Base-by-base conservation (phyloP, 1,140 invertebrate species). In the Holcopasites calliopsidis region DNA sequence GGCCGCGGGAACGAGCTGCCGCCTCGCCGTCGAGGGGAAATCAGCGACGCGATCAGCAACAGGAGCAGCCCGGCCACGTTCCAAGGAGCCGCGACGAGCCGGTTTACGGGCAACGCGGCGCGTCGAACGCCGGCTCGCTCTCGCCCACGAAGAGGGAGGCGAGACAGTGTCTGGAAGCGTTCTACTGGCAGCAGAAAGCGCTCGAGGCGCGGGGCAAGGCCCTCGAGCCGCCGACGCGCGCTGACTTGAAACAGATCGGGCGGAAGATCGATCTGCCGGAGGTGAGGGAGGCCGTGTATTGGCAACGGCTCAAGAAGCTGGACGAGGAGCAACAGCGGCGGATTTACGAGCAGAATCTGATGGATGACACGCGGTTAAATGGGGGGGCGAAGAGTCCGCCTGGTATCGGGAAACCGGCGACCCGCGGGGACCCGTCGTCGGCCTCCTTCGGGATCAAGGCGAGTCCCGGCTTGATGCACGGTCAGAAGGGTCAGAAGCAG, bases 101-200 rank as follows among this genome's bases (percentile, higher is more conserved):
- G 42, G 42, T 2, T 44, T 18, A 18, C 42, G 42, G 26, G 3
- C 72, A 75, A 7, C 68, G 73, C 1, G 21, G n/a, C 16, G 4
- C 26, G 13, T 0, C 60, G 10, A n/a, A 5, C 0, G 18, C 21
- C 3, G 71, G 57, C 6, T 40, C 62, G 0, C 28, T 64, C 47
- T 90, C 90, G 10, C 89, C 88, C 7, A 88, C 89, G 3, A 91
- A 90, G 21, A 84, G 79, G 11, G 80, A 90, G 70, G 90, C 89
- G 0, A 85, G 90, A 71, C 89, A 91, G 23, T 83, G 90, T 21
- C 70, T 91, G 33, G 88, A 90, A 23, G 89, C 88, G 0, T 91
- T 88, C 73, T 90, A 90, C 35, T 90, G 89, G 89, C 90, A 91
- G 38, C 89, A 90, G 38, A 90, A 90, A 23, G 88, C 88, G 7